Conservation (phyloP, 2,888 invertebrate species). For the Brachynemurus nebulosus region DNA sequence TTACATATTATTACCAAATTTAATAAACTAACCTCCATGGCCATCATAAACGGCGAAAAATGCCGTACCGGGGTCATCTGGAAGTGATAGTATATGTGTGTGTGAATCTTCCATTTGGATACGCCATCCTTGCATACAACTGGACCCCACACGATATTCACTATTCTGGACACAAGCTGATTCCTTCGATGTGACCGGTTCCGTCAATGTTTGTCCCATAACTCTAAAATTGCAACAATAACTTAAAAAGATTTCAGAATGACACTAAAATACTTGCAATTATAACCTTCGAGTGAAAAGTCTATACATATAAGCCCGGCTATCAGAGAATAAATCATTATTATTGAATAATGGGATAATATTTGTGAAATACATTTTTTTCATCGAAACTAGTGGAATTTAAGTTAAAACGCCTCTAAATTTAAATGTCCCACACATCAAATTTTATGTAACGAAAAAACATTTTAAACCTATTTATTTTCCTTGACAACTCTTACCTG, state of each 20-base stretch:
- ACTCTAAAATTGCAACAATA: neutral
- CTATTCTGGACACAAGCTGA: constrained; percentile 67
- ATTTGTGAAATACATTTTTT: no score
- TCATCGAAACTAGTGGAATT: no score
- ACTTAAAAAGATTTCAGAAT: neutral
- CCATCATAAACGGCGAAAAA: constrained; percentile 98
- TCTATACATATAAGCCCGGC: no score
- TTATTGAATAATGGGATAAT: no score
- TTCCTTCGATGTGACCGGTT: constrained; percentile 86
- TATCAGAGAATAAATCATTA: no score
- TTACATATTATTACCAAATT: neutral
- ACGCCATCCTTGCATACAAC: constrained; percentile 99
- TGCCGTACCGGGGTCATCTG: constrained; percentile 83
- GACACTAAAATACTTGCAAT: no score
- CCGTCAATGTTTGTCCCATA: constrained; percentile 97
- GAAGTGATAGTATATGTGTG: constrained; percentile 83
- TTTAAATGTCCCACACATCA: no score
- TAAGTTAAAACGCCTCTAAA: no score
- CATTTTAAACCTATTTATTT: no score
- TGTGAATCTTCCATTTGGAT: constrained; percentile 99
- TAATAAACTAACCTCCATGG: constrained; percentile 54
- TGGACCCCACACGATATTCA: constrained; percentile 72
- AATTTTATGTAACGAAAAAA: no score
- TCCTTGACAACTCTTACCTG: no score
- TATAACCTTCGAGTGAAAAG: no score